Evolutionary conservation across 2,797 vertebrate genomes (phyloP), one percentile per base, ranked within the genome.

Genomic region (Morelia viridis): DNA sequence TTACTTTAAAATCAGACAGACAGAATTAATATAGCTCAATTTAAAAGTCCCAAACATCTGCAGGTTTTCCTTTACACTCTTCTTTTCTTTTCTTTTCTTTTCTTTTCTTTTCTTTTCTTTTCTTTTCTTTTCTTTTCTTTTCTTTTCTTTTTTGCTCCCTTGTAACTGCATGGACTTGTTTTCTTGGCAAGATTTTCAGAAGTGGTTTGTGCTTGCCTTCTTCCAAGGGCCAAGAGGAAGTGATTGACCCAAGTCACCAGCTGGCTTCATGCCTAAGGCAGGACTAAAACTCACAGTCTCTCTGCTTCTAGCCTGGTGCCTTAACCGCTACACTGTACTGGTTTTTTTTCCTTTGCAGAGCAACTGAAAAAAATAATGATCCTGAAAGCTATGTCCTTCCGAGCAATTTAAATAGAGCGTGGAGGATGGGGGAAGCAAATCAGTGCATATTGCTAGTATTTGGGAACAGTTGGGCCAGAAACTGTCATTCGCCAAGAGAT

Each of bases 1-100:
- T 1, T 64, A 50, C 10, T 56, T 2, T 94, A 91, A 92, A 93
- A 46, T 64, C n/a, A 80, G 90, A 94, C 56, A 13, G 24, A 64
- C 0, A 41, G 5, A 88, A 91, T 61, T 46, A 85, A 61, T 35
- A 61, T 22, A 46, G 4, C 8, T 76, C 3, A 2, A n/a, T n/a
- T 53, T 57, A 46, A 28, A n/a, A 85, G 12, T n/a, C 83, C 83
- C 84, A 56, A 53, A 56, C 26, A 15, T 15, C 84, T 57, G 50
- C 56, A 85, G n/a, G 13, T 28, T n/a, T 28, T 68, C 64, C n/a
- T 68, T 68, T 19, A 24, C 28, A 22, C 10, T 35, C 28, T 13
- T 71, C 3, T 71, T 26, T 65, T 10, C 5, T 31, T 31, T 1
- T 71, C 65, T 8, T 53, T 53, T 53, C 8, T 53, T 53, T 53